Conservation (phyloP, 2,888 invertebrate species). For the Trisateles emortualis region DNA sequence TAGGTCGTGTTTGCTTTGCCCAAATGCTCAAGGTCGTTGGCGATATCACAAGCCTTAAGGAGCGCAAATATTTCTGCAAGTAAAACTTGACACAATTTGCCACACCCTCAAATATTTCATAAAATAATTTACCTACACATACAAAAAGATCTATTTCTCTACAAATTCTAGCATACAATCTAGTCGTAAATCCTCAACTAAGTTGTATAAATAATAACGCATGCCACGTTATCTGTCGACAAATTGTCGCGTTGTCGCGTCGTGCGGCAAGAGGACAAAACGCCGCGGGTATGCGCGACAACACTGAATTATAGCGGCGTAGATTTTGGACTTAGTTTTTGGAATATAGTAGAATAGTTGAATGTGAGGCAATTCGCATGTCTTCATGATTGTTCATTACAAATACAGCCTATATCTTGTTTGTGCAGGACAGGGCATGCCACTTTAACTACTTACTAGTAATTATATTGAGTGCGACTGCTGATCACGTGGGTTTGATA, state of each 20-base stretch:
- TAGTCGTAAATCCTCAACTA: conserved; percentile 37
- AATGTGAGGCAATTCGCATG: neutral
- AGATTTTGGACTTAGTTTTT: conserved; percentile 10
- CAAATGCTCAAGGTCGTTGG: no score
- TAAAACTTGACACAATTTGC: no score
- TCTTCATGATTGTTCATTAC: no score
- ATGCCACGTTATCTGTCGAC: conserved; percentile 63
- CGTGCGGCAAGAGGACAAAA: conserved; percentile 40
- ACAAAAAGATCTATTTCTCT: neutral
- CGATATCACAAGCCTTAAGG: no score
- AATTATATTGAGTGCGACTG: no score
- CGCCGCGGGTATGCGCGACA: conserved; percentile 49
- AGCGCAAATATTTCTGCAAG: no score
- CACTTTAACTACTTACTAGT: no score
- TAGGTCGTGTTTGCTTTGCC: no score
- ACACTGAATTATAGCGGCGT: conserved; percentile 36
- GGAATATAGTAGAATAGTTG: neutral
- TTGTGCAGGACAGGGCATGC: no score
- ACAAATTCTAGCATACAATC: neutral
- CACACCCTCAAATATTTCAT: no score
- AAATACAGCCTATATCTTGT: no score
- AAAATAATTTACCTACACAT: neutral
- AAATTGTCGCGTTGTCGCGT: conserved; percentile 68
- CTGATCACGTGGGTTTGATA: no score
- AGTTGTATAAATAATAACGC: conserved; percentile 52